phyloP scores from a whole-genome alignment of 2,888 invertebrate species.

The Pycnomerus fuliginosus region DNA sequence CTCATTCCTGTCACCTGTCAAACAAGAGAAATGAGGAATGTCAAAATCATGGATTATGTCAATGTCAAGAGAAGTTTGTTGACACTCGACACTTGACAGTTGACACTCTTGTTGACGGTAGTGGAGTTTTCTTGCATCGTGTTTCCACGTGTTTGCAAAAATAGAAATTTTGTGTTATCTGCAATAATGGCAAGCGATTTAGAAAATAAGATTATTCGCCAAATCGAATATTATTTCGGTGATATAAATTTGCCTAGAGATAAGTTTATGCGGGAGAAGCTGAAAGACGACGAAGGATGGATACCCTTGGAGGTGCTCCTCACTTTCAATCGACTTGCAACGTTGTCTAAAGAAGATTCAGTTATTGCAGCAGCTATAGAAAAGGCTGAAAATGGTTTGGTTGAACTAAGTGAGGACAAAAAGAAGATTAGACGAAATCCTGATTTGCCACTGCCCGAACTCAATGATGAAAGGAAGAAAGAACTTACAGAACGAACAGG shows the following conservation, averaged over 20 bases:
- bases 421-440: conserved; percentile 70
- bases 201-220: conserved; percentile 66
- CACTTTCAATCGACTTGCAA: conserved; percentile 84
- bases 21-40: too few species aligned
- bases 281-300: conserved; percentile 88
- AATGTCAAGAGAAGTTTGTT: too few species aligned
- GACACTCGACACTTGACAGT: too few species aligned
- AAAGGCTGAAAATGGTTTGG: conserved; percentile 69
- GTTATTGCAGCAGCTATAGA: conserved; percentile 73
- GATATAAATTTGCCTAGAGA: conserved; percentile 90
- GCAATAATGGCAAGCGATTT: conserved; percentile 35
- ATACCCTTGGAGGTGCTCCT: conserved; percentile 79
- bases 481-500: conserved; percentile 71
- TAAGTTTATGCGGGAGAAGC: conserved; percentile 87
- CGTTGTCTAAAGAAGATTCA: conserved; percentile 66
- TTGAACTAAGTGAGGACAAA: conserved; percentile 65
- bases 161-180: background rate
- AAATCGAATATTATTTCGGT: conserved; percentile 73
- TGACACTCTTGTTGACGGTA: too few species aligned
- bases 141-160: conserved; percentile 5
- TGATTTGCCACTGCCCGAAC: conserved; percentile 77
- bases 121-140: background rate
- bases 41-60: too few species aligned
- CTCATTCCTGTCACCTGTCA: too few species aligned
- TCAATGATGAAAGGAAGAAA: conserved; percentile 80